Evolutionary conservation across 2,888 invertebrate genomes (phyloP).

Genomic region (Caenorhabditis becei): DNA sequence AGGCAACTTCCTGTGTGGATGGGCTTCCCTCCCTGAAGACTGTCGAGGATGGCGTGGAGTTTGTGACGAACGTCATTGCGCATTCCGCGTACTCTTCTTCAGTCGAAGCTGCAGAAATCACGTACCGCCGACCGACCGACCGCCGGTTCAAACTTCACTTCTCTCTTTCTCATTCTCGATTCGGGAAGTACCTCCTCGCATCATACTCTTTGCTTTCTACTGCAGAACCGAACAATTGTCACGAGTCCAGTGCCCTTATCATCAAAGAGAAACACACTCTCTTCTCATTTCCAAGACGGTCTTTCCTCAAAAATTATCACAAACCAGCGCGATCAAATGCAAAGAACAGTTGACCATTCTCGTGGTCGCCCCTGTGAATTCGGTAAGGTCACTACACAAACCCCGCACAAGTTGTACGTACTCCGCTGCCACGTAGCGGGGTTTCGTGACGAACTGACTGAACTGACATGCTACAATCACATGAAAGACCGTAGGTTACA

Average conservation of each 20-base stretch:
- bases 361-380: conserved; percentile 32
- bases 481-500: conserved; percentile 20
- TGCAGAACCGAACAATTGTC: conserved; percentile 25
- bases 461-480: conserved; percentile 38
- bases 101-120: conserved; percentile 36
- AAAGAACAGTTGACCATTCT: conserved; percentile 53
- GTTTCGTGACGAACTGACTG: not conserved
- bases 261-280: conserved; percentile 19
- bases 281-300: conserved; percentile 29
- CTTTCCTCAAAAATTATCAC: conserved; percentile 50
- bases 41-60: conserved; percentile 12
- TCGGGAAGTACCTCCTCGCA: conserved; percentile 31
- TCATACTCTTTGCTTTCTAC: conserved; percentile 3
- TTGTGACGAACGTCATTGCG: conserved; percentile 43
- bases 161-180: conserved; percentile 22
- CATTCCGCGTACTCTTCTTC: conserved; percentile 40
- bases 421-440: conserved; percentile 1
- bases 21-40: not conserved
- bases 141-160: conserved; percentile 54
- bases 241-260: conserved; percentile 40
- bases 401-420: not conserved
- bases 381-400: not conserved
- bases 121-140: conserved; percentile 12
- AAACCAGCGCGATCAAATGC: conserved; percentile 58
- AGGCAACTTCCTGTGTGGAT: not conserved